Evolutionary conservation across 30 jellyfish, hydroid and myxozoan species (phyloP).

Genomic region (Turritopsis rubra): DNA sequence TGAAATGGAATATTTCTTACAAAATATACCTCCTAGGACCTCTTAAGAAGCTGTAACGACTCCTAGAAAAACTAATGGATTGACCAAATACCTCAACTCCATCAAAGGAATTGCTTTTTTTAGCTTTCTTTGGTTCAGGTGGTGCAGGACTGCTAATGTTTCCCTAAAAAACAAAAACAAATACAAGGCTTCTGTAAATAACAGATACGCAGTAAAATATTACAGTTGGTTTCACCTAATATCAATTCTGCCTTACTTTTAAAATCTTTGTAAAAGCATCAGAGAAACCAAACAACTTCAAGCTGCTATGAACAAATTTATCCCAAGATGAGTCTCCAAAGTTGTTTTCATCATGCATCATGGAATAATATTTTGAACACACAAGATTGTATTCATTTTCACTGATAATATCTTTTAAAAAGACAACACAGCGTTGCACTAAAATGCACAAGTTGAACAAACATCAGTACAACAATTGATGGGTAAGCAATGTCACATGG

Average conservation of each 20-base stretch:
- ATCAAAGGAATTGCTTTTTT: constrained; percentile 58
- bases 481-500: too few species aligned
- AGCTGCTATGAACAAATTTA: constrained; percentile 39
- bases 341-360: constrained; percentile 21
- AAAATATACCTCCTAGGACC: too few species aligned
- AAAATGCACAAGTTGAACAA: constrained; percentile 1
- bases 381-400: constrained; percentile 26
- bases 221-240: background rate
- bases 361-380: constrained; percentile 43
- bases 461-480: too few species aligned
- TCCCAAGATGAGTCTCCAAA: constrained; percentile 29
- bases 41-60: too few species aligned
- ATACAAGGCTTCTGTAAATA: background rate
- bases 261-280: constrained; percentile 28
- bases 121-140: constrained; percentile 82
- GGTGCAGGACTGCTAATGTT: constrained; percentile 84
- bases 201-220: background rate
- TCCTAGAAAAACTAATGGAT: background rate
- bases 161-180: constrained; percentile 28
- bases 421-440: constrained; percentile 45
- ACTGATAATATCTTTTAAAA: constrained; percentile 17
- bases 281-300: constrained; percentile 72
- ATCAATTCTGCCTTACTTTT: background rate
- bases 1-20: too few species aligned
- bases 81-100: constrained; percentile 44